Conservation (phyloP, 1,140 invertebrate species). For the Telenomus remus region DNA sequence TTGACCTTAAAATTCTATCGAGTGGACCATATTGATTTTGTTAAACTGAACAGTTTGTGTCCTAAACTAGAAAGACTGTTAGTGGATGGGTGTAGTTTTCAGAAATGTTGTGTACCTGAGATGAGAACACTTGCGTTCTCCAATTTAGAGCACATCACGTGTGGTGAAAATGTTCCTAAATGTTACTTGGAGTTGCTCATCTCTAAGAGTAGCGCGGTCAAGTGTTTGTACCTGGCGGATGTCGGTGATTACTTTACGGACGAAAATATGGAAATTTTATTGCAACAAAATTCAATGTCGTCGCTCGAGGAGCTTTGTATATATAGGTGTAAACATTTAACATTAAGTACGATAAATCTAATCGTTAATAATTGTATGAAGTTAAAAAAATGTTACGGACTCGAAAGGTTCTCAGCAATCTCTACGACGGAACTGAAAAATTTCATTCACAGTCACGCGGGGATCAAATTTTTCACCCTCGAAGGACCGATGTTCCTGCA, state of each 20-base stretch:
- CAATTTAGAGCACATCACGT: constrained; percentile 15
- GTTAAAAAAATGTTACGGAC: constrained; percentile 21
- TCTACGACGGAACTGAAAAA: constrained; percentile 7
- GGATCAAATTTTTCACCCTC: background rate
- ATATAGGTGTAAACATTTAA: constrained; percentile 19
- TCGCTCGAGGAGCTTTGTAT: constrained; percentile 24
- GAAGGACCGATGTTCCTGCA: constrained; percentile 18
- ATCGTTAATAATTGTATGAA: constrained; percentile 1
- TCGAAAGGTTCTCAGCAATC: constrained; percentile 10
- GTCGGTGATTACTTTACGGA: constrained; percentile 8
- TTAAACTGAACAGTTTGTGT: constrained; percentile 2
- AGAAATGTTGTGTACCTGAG: background rate
- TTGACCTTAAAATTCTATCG: constrained; percentile 11
- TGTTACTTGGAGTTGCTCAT: constrained; percentile 7
- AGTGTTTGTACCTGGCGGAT: constrained; percentile 9
- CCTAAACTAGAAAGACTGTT: constrained; percentile 15
- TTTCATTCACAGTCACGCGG: constrained; percentile 1
- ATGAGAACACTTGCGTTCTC: background rate
- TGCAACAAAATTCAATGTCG: constrained; percentile 2
- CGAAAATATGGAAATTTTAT: background rate
- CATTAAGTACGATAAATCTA: constrained; percentile 9
- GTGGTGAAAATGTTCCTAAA: constrained; percentile 20
- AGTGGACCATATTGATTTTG: constrained; percentile 3
- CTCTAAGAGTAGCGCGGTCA: background rate
- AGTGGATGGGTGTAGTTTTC: constrained; percentile 17